Evolutionary conservation across 2,888 invertebrate species (phyloP), one percentile per base, ranked within the genome.

Genomic region (Corythucha ciliata): DNA sequence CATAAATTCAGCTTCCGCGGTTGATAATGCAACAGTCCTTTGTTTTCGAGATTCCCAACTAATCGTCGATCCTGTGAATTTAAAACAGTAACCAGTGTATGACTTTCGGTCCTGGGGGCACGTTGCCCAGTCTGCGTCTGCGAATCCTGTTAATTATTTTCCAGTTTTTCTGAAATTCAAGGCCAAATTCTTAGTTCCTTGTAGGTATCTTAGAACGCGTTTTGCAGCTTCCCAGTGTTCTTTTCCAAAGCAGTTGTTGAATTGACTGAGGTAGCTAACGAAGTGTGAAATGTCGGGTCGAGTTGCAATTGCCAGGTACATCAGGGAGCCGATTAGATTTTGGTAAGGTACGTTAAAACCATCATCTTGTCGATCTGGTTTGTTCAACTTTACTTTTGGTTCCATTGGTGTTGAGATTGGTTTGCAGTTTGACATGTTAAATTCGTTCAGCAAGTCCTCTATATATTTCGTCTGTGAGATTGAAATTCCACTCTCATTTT

Each of bases 211-310:
- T 4, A 61, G 27, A 14, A 61, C 42, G 1, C 33, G 8, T 41
- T 59, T 60, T 1, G 57, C 60, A 8, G 53, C 54, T 16, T 56
- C 50, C 48, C 50, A 59, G 20, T 53, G 33, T 20, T 21, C 29
- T 20, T 26, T 44, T 5, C 12, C 10, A 21, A 27, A 39, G 26
- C 29, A n/a, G 8, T 41, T 29, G 36, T 33, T 45, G 26, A 32
- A 40, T 21, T 52, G 55, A 16, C 47, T 47, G 10, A 47, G 36
- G 24, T 26, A 41, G 34, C 44, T 52, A 10, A 52, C 40, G 3
- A 34, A 26, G 40, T 47, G 46, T 3, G 44, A 4, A 10, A 55
- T 52, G 22, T 52, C 55, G 2, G 51, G 54, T n/a, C 52, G 29
- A 14, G 41, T 55, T 12, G 33, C 27, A 20, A 42, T 22, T n/a